phyloP scores from a whole-genome alignment of 2,113 vertebrate species.

The Orthonyx spaldingii region DNA sequence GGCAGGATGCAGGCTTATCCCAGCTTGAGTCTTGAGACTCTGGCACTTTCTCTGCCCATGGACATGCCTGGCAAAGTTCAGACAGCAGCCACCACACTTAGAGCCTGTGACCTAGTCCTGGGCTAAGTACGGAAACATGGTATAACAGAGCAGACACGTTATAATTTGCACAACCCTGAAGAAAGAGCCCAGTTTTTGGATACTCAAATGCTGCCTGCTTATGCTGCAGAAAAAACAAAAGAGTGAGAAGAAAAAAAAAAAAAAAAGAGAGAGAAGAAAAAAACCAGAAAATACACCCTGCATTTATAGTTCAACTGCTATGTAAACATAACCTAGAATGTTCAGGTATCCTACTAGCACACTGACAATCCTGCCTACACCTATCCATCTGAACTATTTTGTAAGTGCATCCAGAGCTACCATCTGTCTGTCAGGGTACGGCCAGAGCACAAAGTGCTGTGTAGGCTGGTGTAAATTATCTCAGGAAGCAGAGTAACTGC shows the following conservation, averaged over 20 bases:
- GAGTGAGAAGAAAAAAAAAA: not conserved
- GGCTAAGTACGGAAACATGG: not conserved
- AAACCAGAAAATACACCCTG: not conserved
- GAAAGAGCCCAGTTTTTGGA: not conserved
- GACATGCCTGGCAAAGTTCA: not conserved
- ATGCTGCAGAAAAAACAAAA: not conserved
- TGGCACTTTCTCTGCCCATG: not conserved
- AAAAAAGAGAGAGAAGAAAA: fast-evolving
- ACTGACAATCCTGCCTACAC: not conserved
- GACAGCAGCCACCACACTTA: not conserved
- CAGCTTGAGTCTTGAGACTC: not conserved
- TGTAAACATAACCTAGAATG: not conserved
- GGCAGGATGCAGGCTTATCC: not conserved
- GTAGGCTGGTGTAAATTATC: not conserved
- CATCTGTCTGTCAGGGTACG: not conserved
- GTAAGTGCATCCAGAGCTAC: not conserved
- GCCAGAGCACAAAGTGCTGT: not conserved
- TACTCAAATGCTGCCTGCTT: not conserved
- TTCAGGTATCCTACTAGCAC: not conserved
- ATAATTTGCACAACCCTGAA: not conserved
- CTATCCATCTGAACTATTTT: not conserved
- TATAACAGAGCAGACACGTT: fast-evolving
- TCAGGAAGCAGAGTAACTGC: not conserved
- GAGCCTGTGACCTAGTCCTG: not conserved
- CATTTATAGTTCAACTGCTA: not conserved